Conservation (phyloP, 2,113 vertebrate genomes). For the Empidonax alnorum region DNA sequence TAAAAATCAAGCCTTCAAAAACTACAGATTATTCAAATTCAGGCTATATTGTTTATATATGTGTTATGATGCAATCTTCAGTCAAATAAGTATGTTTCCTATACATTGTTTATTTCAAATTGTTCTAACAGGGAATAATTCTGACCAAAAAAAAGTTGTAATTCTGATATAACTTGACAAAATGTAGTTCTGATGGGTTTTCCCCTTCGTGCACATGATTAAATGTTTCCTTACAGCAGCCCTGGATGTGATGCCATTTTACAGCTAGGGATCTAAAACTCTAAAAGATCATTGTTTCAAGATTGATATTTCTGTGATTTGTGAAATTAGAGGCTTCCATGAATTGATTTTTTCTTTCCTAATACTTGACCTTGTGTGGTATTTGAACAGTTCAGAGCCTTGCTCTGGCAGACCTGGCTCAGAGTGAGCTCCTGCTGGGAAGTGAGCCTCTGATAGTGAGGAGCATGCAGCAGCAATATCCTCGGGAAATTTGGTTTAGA, state of each 20-base stretch:
- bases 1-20: not conserved
- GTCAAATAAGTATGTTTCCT: not conserved
- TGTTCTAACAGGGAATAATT: not conserved
- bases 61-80: not conserved
- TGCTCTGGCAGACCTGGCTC: not conserved
- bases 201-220: not conserved
- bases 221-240: not conserved
- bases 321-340: not conserved
- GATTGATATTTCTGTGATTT: not conserved
- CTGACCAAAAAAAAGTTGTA: not conserved
- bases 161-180: not conserved
- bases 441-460: not conserved
- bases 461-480: not conserved
- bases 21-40: not conserved
- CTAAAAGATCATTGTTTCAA: not conserved
- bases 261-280: not conserved
- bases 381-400: not conserved
- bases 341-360: not conserved
- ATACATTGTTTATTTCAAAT: not conserved
- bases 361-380: not conserved
- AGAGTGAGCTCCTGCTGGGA: not conserved
- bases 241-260: not conserved
- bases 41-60: not conserved
- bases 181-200: not conserved
- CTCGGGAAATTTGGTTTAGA: not conserved